Conservation (phyloP, 1,140 invertebrate genomes). For the Colletes latitarsis region DNA sequence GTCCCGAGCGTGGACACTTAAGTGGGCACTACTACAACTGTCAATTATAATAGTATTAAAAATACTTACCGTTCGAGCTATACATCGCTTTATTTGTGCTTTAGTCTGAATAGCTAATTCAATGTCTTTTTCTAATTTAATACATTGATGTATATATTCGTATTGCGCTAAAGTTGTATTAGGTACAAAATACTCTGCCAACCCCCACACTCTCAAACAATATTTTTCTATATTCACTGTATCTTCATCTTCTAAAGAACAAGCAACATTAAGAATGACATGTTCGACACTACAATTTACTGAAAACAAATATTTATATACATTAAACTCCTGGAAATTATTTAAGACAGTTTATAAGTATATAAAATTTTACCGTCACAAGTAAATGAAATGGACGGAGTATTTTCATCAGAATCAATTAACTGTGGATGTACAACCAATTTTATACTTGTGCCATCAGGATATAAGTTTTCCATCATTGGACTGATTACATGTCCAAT, state of each 20-base stretch:
- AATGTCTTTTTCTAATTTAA: slow-evolving; percentile 96
- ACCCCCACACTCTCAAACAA: slow-evolving; percentile 88
- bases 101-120: slow-evolving; percentile 88
- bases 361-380: slow-evolving; percentile 87
- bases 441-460: slow-evolving; percentile 91
- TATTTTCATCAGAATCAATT: slow-evolving; percentile 75
- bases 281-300: slow-evolving; percentile 93
- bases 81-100: slow-evolving; percentile 83
- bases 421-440: slow-evolving; percentile 89
- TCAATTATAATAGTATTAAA: not conserved
- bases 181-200: slow-evolving; percentile 89
- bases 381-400: slow-evolving; percentile 87
- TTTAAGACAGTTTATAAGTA: slow-evolving; percentile 12
- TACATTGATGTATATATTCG: slow-evolving; percentile 96
- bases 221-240: slow-evolving; percentile 86
- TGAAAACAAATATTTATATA: slow-evolving; percentile 79
- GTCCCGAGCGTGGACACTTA: too few species aligned
- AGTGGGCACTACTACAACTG: not conserved
- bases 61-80: slow-evolving; percentile 86
- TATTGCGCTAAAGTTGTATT: slow-evolving; percentile 90
- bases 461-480: slow-evolving; percentile 89
- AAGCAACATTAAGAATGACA: slow-evolving; percentile 93
- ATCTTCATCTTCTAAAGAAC: slow-evolving; percentile 88
- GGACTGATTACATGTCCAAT: slow-evolving; percentile 91
- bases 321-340: slow-evolving; percentile 13